Evolutionary conservation across 2,797 vertebrate species (phyloP), one percentile per base, ranked within the genome.

Genomic region (Menidia menidia): DNA sequence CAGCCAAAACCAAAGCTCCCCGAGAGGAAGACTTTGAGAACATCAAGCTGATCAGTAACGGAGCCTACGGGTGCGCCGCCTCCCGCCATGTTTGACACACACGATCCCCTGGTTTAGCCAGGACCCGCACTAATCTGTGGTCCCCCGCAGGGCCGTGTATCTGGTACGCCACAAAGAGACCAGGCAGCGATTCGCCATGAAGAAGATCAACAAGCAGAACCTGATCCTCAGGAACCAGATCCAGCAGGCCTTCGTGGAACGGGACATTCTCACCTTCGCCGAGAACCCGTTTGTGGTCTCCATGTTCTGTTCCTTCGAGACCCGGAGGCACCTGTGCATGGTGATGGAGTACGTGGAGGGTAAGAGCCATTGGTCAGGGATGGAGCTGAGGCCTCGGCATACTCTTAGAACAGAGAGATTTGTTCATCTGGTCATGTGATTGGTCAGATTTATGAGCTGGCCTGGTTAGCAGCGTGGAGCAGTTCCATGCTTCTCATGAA

Each of bases 201-300:
- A 99, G 92, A 99, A 99, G 91, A 97, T 99, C 91, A 99, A 99
- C 94, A 98, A 98, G 68, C 97, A 99, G 92, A 99, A 99, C 92
- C 91, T 99, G 60, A 97, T 98, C 83, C 92, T 99, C 59, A 93
- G 97, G 79, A 99, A 99, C 90, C 97, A 99, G 92, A 96, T 99
- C 92, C 97, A 99, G 77, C 97, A 99, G 92, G 97, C 97, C 52
- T 99, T 99, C 11, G 97, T 99, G 83, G 97, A 99, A 71, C 90
- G 97, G 1, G 97, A 99, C 84, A 99, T 99, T 88, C 88, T 99
- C 64, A 99, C 97, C 0, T 99, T 99, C 35, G 97, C 97, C 0
- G 97, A 99, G 88, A 99, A 99, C 87, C 97, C 97, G 4, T 99
- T 99, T 1, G 97, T 99, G 9, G 97, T 99, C 83, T 97, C 97